phyloP scores from a whole-genome alignment of 2,113 vertebrate genomes.

The Callorhinus ursinus region DNA sequence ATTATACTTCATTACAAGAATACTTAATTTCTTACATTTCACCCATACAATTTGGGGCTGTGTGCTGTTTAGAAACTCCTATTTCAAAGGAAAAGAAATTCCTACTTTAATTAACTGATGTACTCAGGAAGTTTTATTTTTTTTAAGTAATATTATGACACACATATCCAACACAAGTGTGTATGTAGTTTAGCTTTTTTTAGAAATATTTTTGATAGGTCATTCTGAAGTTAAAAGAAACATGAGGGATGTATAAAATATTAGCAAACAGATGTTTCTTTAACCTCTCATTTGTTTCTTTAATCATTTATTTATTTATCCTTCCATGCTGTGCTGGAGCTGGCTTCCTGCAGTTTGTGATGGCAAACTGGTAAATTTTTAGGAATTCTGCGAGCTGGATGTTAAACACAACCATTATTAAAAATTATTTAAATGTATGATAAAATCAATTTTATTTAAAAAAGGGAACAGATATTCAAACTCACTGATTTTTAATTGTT shows the following conservation, averaged over 20 bases:
- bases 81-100: not conserved
- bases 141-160: not conserved
- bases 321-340: not conserved
- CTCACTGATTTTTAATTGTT: not conserved
- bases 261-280: not conserved
- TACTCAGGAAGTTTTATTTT: not conserved
- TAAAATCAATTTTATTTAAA: conserved; percentile 24
- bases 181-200: not conserved
- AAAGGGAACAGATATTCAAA: not conserved
- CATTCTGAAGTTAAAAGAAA: conserved; percentile 31
- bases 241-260: not conserved
- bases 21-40: conserved; percentile 13
- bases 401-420: not conserved
- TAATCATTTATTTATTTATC: not conserved
- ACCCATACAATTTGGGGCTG: not conserved
- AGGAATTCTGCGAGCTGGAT: conserved; percentile 1
- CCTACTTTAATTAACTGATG: not conserved
- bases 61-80: not conserved
- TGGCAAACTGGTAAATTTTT: not conserved
- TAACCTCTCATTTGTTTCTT: not conserved
- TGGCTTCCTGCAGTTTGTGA: not conserved
- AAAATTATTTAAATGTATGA: not conserved
- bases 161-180: not conserved
- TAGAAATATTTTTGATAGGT: conserved; percentile 4
- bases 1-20: not conserved